phyloP scores from a whole-genome alignment of 64 coral and sea anemone species.

The Cladopsammia gracilis region DNA sequence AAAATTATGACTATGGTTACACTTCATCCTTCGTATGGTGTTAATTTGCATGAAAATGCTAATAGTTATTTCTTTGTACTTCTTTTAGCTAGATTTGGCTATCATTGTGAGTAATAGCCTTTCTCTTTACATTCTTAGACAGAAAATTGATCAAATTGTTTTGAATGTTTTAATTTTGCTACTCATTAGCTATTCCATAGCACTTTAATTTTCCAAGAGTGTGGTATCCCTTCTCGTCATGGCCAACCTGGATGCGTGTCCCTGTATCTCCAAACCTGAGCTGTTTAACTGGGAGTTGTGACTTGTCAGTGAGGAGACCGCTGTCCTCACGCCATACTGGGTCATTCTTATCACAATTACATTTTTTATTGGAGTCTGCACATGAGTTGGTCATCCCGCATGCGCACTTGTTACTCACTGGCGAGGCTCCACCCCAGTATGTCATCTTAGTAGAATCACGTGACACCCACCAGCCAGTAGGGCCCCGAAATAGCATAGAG shows the following conservation, averaged over 20 bases:
- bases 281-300: constrained; percentile 9
- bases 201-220: neutral
- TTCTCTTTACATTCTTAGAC: too few relatives aligned
- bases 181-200: neutral
- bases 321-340: constrained; percentile 2
- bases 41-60: too few relatives aligned
- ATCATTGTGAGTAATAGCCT: too few relatives aligned
- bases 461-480: neutral
- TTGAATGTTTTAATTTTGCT: too few relatives aligned
- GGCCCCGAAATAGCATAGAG: neutral
- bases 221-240: constrained; percentile 8
- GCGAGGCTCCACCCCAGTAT: constrained; percentile 14
- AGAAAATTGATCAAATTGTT: too few relatives aligned
- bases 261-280: constrained; percentile 14
- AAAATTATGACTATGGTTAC: too few relatives aligned
- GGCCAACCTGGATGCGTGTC: too few relatives aligned
- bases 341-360: constrained; percentile 8
- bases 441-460: neutral
- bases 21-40: too few relatives aligned
- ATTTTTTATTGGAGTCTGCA: neutral
- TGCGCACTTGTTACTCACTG: constrained; percentile 18
- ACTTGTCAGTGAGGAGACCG: constrained; percentile 16
- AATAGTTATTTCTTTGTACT: too few relatives aligned
- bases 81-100: too few relatives aligned
- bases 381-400: constrained; percentile 32